Percentiles rank a stretch among this genome's conserved stretches.
Evolutionary conservation across 2,888 invertebrate genomes (phyloP).

Genomic region (Rhingia rostrata): DNA sequence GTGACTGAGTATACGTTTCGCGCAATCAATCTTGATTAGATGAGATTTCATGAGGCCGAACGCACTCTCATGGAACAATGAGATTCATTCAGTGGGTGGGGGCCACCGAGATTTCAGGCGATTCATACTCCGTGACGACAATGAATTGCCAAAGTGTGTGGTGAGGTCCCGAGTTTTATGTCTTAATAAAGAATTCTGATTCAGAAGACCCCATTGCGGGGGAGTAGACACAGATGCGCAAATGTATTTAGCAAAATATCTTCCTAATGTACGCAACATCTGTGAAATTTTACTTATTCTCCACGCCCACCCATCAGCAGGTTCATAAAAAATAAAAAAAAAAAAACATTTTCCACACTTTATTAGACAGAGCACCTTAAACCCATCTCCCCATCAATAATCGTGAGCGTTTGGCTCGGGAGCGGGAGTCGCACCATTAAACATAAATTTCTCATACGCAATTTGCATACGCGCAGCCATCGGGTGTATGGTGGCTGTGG

Average conservation of each 20-base stretch:
- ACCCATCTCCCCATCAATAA: constrained; percentile 52
- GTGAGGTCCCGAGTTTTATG: constrained; percentile 47
- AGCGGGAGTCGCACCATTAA: constrained; percentile 37
- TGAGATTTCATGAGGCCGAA: constrained; percentile 79
- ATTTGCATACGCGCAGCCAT: constrained; percentile 52
- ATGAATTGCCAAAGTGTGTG: constrained; percentile 63
- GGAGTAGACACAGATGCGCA: constrained; percentile 5
- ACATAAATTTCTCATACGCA: constrained; percentile 50
- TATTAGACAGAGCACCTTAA: constrained; percentile 58
- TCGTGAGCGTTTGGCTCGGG: constrained; percentile 51
- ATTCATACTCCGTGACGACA: constrained; percentile 70
- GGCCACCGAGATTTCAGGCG: constrained; percentile 63
- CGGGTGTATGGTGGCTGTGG: constrained; percentile 16
- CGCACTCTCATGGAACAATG: constrained; percentile 39
- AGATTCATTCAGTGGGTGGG: constrained; percentile 8
- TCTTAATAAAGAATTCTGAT: constrained; percentile 63
- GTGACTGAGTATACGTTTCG: constrained; percentile 80
- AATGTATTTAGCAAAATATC: neutral
- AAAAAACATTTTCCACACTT: constrained; percentile 47
- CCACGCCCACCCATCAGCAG: constrained; percentile 1
- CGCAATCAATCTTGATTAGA: constrained; percentile 83
- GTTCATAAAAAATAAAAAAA: constrained; percentile 37
- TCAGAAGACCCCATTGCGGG: constrained; percentile 35
- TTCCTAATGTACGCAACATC: constrained; percentile 44
- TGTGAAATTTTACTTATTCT: constrained; percentile 41